These are phyloP conservation scores for Monomorium pharaonis DNA, from an alignment of 1,140 invertebrate genomes.

Conservation along the genomic window DNA sequence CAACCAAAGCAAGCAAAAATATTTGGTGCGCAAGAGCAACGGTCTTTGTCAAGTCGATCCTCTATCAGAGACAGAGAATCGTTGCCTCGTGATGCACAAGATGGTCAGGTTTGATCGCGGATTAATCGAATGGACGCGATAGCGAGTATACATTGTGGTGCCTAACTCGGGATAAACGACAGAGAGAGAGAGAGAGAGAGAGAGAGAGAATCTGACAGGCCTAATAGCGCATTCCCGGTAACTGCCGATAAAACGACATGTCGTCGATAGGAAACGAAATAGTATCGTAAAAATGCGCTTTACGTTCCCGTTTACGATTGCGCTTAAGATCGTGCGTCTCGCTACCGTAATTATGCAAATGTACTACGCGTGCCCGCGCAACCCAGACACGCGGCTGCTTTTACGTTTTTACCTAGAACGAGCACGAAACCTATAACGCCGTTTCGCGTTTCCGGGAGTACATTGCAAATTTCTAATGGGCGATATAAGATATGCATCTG, in stretches of 20 bases:
- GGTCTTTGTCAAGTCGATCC: slow-evolving; percentile 1
- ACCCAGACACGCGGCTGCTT: background rate
- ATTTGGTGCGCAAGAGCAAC: background rate
- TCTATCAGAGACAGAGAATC: background rate
- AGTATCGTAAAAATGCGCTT: slow-evolving; percentile 27
- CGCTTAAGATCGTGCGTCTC: background rate
- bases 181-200: too few relatives aligned
- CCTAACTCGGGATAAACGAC: background rate
- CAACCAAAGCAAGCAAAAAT: background rate
- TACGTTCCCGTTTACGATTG: slow-evolving; percentile 28
- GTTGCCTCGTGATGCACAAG: slow-evolving; percentile 4
- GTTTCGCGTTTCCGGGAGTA: background rate
- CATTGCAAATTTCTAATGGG: background rate
- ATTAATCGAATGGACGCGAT: slow-evolving; percentile 37
- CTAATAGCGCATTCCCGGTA: slow-evolving; percentile 35
- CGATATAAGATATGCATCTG: background rate
- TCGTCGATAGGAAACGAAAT: slow-evolving; percentile 34
- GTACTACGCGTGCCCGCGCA: background rate
- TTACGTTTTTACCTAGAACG: background rate
- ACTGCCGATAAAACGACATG: slow-evolving; percentile 25
- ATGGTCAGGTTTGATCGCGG: background rate
- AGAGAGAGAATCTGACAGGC: background rate
- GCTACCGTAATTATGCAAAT: slow-evolving; percentile 39
- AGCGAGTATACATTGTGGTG: background rate
- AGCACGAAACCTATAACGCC: background rate